Evolutionary conservation across 1,140 invertebrate genomes (phyloP).

Genomic region (Araneus ventricosus): DNA sequence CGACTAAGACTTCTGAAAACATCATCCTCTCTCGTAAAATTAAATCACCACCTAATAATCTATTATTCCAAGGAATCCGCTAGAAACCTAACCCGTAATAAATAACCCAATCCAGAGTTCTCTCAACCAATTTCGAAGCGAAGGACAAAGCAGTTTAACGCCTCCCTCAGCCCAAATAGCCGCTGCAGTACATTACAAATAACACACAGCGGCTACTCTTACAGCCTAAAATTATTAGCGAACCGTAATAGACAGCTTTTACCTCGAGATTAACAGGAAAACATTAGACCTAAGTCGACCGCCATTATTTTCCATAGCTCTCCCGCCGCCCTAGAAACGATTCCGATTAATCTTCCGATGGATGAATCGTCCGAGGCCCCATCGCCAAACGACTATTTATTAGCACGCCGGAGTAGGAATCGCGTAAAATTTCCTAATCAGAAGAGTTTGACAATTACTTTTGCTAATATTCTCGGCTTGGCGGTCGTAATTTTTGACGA

Average conservation of each 20-base stretch:
- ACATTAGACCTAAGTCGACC: conserved; percentile 44
- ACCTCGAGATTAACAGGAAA: conserved; percentile 56
- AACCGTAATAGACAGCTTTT: conserved; percentile 42
- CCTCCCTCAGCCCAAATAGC: neutral
- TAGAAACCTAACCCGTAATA: neutral
- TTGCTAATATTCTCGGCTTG: conserved; percentile 31
- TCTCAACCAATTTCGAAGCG: neutral
- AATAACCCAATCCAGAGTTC: neutral
- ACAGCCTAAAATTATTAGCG: conserved; percentile 55
- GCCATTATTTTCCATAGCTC: conserved; percentile 51
- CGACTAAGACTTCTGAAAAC: neutral
- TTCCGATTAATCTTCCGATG: conserved; percentile 55
- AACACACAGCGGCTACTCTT: conserved; percentile 8
- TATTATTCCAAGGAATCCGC: neutral
- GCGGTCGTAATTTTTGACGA: conserved; percentile 51
- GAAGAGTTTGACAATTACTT: conserved; percentile 23
- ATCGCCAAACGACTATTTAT: conserved; percentile 46
- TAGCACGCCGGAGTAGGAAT: neutral
- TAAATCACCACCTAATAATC: neutral
- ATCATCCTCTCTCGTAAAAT: neutral
- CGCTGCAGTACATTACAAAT: conserved; percentile 13
- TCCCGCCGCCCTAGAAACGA: conserved; percentile 31
- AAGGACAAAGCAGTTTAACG: neutral
- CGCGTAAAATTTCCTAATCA: conserved; percentile 55
- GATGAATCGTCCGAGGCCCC: conserved; percentile 39